Conservation (phyloP, 2,888 invertebrate species). For the Coleophora flavipennella region DNA sequence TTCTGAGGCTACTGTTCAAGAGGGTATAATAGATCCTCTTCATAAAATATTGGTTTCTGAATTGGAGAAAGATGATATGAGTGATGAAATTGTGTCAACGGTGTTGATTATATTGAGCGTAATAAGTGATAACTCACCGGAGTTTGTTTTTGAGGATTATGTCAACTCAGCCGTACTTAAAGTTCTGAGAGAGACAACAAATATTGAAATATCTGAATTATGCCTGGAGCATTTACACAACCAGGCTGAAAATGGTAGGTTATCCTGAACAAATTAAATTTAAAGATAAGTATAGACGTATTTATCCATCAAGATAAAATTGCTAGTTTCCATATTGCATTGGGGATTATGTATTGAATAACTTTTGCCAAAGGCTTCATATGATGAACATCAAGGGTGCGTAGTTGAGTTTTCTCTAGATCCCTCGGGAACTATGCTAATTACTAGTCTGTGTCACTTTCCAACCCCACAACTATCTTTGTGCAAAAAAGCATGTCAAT, state of each 20-base stretch:
- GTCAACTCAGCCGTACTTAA: constrained; percentile 75
- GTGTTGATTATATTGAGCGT: constrained; percentile 74
- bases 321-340: too few species aligned
- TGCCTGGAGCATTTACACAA: constrained; percentile 83
- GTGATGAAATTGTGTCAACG: constrained; percentile 71
- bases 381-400: too few species aligned
- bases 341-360: too few species aligned
- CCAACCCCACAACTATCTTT: too few species aligned
- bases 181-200: constrained; percentile 76
- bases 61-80: constrained; percentile 59
- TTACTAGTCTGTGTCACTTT: too few species aligned
- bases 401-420: too few species aligned
- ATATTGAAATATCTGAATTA: constrained; percentile 81
- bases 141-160: constrained; percentile 68
- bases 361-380: too few species aligned
- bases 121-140: constrained; percentile 75
- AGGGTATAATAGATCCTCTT: constrained; percentile 65
- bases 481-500: too few species aligned
- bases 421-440: too few species aligned
- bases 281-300: too few species aligned
- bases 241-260: constrained; percentile 82
- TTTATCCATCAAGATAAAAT: too few species aligned
- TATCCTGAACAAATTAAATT: constrained; percentile 1
- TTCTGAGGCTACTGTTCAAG: constrained; percentile 73
- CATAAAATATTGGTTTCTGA: constrained; percentile 64